Base-by-base conservation (phyloP, 30 jellyfish, hydroid and myxozoan species). In the Catostylus mosaicus region DNA sequence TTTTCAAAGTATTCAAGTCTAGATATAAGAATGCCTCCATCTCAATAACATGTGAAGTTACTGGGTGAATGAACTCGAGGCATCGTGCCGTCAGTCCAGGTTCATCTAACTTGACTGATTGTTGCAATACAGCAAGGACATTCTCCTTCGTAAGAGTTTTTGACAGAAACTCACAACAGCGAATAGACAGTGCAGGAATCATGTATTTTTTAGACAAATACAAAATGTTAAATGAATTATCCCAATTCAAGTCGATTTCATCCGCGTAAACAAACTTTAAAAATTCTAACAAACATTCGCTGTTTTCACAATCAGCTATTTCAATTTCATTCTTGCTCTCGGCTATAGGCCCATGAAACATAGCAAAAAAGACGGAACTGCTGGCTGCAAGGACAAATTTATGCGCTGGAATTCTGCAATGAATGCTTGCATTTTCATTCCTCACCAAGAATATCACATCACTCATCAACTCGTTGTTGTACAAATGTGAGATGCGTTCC, bases 291-390 rank as follows among this genome's bases (percentile, higher is more conserved):
- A 80, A 33, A 56, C 84, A 80, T 12, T 65, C 90, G 2, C 38
- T 80, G 26, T 46, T 80, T 61, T 80, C 90, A 24, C 90, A 80
- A 38, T 80, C 90, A 0, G 75, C 46, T 45, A 80, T 69, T 32
- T 66, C 83, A 22, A 80, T 80, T 46, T 80, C 90, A 19, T 22
- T 60, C 36, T 46, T 38, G 20, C 67, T 32, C 48, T 80, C 90
- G 20, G 90, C 90, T 33, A 80, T 34, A 9, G 83, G 80, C 20
- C 90, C 90, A 57, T 80, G 40, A 35, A 80, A 80, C 90, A 80
- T 80, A 45, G 90, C 84, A 67, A 35, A 80, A 33, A 80, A 80
- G 51, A 80, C 90, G 8, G 90, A 80, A 67, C 90, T 80, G 84
- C 84, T 46, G 1, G 90, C 70, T 0, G 90, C 80, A 51, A 80